These are phyloP conservation scores for Nymphalis c-album DNA, from an alignment of 2,888 invertebrate genomes.

Conservation along the genomic window DNA sequence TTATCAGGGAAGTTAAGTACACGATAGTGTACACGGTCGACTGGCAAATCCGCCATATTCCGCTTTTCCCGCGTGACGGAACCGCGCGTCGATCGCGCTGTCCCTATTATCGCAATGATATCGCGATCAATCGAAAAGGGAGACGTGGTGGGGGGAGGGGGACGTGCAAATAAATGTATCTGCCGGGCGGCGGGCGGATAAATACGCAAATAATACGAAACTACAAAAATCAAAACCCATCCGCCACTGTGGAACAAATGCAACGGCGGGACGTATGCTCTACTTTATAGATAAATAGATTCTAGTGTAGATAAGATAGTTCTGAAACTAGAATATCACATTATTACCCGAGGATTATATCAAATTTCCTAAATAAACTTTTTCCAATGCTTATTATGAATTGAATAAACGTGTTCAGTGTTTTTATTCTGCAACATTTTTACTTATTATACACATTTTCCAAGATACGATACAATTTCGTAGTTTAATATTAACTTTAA, in stretches of 20 bases:
- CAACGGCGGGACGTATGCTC: conserved; percentile 51
- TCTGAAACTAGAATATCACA: not conserved
- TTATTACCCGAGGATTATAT: too few relatives aligned
- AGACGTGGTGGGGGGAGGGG: conserved; percentile 44
- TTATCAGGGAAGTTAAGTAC: conserved; percentile 4
- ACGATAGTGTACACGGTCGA: conserved; percentile 43
- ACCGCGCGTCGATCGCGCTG: conserved; percentile 65
- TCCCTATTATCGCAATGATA: conserved; percentile 81
- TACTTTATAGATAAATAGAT: conserved; percentile 41
- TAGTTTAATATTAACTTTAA: too few relatives aligned
- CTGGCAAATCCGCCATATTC: conserved; percentile 62
- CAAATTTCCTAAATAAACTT: too few relatives aligned
- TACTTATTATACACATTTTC: too few relatives aligned
- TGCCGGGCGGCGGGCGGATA: conserved; percentile 78
- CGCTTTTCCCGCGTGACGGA: conserved; percentile 61
- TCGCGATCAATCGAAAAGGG: conserved; percentile 79
- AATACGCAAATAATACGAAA: conserved; percentile 82
- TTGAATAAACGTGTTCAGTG: too few relatives aligned
- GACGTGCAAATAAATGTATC: conserved; percentile 78
- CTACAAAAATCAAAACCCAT: conserved; percentile 82
- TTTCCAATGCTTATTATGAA: too few relatives aligned
- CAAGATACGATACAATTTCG: too few relatives aligned
- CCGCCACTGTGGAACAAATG: conserved; percentile 72
- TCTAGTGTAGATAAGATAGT: not conserved
- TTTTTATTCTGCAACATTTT: too few relatives aligned